phyloP scores from a whole-genome alignment of 2,113 vertebrate genomes.

The Peromyscus polionotus region DNA sequence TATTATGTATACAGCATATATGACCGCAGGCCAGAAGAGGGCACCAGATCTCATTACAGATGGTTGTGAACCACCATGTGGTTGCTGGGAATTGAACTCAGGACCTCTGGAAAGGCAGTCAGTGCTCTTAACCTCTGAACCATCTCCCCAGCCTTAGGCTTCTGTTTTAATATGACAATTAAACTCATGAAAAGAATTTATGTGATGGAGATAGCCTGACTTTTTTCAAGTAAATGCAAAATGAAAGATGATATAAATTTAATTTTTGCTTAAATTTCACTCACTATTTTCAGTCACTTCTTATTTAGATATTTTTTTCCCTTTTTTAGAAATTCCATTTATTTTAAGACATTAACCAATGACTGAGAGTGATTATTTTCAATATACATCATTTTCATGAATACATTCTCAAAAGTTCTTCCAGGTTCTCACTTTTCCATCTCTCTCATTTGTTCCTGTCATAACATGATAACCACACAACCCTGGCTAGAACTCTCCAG shows the following conservation, averaged over 20 bases:
- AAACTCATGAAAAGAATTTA: neutral
- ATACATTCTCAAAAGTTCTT: neutral
- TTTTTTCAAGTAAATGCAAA: constrained; percentile 17
- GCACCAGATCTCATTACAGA: too few species aligned
- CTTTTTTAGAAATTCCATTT: neutral
- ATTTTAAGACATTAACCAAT: neutral
- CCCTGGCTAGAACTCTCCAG: accelerated
- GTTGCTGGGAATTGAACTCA: too few species aligned
- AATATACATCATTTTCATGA: neutral
- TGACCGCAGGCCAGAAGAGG: too few species aligned
- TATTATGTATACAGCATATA: too few species aligned
- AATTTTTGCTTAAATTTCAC: neutral
- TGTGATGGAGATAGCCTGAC: neutral
- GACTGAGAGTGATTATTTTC: neutral
- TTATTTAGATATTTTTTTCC: neutral
- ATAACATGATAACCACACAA: neutral
- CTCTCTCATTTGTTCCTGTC: neutral
- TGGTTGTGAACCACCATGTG: too few species aligned
- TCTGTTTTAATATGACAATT: neutral
- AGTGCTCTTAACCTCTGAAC: too few species aligned
- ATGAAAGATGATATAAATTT: neutral
- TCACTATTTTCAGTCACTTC: neutral
- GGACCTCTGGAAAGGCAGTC: too few species aligned
- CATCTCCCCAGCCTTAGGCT: neutral
- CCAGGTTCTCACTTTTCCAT: neutral